phyloP scores from a whole-genome alignment of 2,113 vertebrate species.

The Chascanopsetta lugubris region DNA sequence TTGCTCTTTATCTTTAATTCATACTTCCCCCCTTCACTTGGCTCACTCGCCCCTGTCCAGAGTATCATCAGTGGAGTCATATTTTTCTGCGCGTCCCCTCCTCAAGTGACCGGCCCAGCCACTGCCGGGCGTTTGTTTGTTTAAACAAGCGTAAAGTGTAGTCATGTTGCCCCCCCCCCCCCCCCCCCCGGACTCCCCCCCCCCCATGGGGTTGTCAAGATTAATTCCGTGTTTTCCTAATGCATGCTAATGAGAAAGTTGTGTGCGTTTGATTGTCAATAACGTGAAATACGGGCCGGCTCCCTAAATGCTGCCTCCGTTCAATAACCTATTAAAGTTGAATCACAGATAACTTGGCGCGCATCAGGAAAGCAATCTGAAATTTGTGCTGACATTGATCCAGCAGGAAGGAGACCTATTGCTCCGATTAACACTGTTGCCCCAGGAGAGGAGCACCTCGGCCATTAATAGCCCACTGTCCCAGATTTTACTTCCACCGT shows the following conservation, averaged over 20 bases:
- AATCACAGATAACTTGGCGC: conserved; percentile 85
- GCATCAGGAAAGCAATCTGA: conserved; percentile 85
- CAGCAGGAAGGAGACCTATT: conserved; percentile 82
- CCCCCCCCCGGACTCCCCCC: too few relatives aligned
- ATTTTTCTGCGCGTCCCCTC: conserved; percentile 19
- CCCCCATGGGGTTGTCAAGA: conserved; percentile 69
- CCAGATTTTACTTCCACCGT: conserved; percentile 68
- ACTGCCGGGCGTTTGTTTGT: conserved; percentile 44
- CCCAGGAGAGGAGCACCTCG: conserved; percentile 73
- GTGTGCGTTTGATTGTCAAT: conserved; percentile 84
- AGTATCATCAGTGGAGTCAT: conserved; percentile 36
- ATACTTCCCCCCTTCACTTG: conserved; percentile 1
- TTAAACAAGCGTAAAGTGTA: conserved; percentile 70
- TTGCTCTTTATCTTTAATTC: neutral
- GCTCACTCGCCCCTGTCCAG: conserved; percentile 21
- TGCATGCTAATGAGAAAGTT: conserved; percentile 85
- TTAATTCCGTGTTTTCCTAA: conserved; percentile 80
- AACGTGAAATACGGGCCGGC: conserved; percentile 81
- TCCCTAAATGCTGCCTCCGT: conserved; percentile 81
- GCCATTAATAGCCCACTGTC: conserved; percentile 76
- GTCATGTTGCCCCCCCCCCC: too few relatives aligned
- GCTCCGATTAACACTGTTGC: conserved; percentile 82
- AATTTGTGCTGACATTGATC: conserved; percentile 88
- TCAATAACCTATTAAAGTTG: conserved; percentile 88
- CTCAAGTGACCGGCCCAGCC: conserved; percentile 14